Evolutionary conservation across 2,888 invertebrate genomes (phyloP).

Genomic region (Lochmaea crataegi): DNA sequence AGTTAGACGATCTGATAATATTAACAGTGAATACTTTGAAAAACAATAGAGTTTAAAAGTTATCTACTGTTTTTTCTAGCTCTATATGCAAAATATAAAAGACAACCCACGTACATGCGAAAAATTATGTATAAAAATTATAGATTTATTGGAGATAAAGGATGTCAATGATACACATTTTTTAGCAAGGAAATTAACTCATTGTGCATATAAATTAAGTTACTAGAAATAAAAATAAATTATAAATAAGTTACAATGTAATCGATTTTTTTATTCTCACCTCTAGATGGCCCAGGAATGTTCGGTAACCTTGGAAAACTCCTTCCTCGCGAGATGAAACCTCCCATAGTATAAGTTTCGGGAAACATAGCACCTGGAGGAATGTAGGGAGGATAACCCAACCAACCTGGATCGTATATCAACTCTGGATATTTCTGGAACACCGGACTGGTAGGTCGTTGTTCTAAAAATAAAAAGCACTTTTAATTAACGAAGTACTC

Average conservation of each 20-base stretch:
- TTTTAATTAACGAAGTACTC: neutral
- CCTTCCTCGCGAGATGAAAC: conserved; percentile 43
- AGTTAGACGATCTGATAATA: no score
- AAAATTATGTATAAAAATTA: no score
- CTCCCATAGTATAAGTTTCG: conserved; percentile 37
- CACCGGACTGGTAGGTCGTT: conserved; percentile 35
- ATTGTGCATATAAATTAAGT: no score
- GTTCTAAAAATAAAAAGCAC: conserved; percentile 28
- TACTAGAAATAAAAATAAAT: no score
- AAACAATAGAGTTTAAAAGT: no score
- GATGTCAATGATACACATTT: no score
- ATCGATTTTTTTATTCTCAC: conserved; percentile 41
- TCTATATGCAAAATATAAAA: no score
- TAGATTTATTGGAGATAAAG: no score
- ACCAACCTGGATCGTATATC: conserved; percentile 47
- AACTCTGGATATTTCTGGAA: conserved; percentile 44
- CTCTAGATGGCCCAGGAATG: conserved; percentile 55
- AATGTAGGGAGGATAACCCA: conserved; percentile 37
- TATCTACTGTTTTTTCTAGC: no score
- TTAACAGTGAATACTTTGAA: no score
- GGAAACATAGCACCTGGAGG: conserved; percentile 40
- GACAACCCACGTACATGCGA: no score
- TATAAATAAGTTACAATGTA: neutral
- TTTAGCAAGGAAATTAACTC: no score
- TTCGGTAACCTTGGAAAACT: conserved; percentile 47